phyloP scores from a whole-genome alignment of 2,113 vertebrate species.

The Corythaeola cristata region DNA sequence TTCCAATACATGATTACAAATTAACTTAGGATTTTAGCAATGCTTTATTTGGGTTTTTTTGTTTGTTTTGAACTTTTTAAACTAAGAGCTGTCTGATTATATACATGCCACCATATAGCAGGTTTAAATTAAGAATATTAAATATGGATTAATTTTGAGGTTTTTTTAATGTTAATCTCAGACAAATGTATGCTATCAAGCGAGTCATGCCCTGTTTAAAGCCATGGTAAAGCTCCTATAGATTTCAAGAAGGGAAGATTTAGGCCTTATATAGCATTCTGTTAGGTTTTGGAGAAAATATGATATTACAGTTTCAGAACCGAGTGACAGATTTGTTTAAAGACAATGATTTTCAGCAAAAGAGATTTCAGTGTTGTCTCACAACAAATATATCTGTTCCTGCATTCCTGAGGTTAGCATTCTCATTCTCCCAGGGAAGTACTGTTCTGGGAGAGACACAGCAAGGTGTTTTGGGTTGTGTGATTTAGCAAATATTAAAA shows the following conservation, averaged over 20 bases:
- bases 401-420: neutral
- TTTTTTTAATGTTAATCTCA: neutral
- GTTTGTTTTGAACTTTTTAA: slow-evolving; percentile 13
- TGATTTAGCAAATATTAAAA: neutral
- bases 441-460: neutral
- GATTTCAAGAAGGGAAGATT: neutral
- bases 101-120: neutral
- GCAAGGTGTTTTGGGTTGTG: neutral
- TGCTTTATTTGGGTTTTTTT: neutral
- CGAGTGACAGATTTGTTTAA: neutral
- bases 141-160: neutral
- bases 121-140: neutral
- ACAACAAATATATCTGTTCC: neutral
- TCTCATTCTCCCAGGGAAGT: neutral
- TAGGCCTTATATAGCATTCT: neutral
- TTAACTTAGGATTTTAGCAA: slow-evolving; percentile 25
- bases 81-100: neutral
- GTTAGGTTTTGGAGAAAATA: neutral
- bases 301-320: neutral
- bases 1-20: slow-evolving; percentile 19
- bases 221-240: neutral
- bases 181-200: neutral
- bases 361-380: neutral
- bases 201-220: neutral
- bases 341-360: neutral